Base-by-base conservation (phyloP, 2,888 invertebrate genomes). In the Drosophila fungiperda region DNA sequence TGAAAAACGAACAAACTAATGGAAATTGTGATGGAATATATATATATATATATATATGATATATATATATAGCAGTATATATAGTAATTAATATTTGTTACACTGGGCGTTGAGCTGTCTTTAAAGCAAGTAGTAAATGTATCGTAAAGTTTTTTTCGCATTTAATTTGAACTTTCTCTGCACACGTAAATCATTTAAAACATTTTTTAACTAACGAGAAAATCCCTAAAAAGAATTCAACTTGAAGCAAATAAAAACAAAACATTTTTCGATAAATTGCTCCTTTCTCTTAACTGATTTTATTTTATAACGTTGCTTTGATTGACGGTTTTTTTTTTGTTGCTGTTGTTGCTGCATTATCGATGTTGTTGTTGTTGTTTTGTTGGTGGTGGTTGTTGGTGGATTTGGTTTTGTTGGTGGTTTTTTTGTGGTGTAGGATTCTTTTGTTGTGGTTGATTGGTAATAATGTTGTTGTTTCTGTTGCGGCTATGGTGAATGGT, bases 91-190 rank as follows among this genome's bases (percentile, higher is more conserved):
- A 45, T 63, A 52, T 55, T 82, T 89, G 90, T 92, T 91, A 92
- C 92, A 92, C 92, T 90, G 91, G 92, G 91, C 89, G 90, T 89
- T 57, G 57, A 85, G 86, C 85, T 83, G 73, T 81, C 74, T 78
- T 76, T 77, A 70, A 67, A 52, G 67, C 68, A 65, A 49, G 45
- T 42, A 52, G 53, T 48, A 53, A 15, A 68, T 53, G 33, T 55
- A 26, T 40, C 59, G 48, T 48, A n/a, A 55, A 60, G 26, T 15
- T 45, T 15, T 26, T 26, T 26, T 23, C 26, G 36, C 54, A 53
- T 32, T 50, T n/a, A 53, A 20, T 36, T 50, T 29, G 49, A 50
- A n/a, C 9, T 50, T 50, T 26, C 17, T 50, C n/a, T 29, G 49
- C 49, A 50, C 49, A 50, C 50, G 50, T 50, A 29, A 57, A 57